Evolutionary conservation across 2,888 invertebrate genomes (phyloP), one percentile per base, ranked within the genome.

Genomic region (Drosophila borborema): DNA sequence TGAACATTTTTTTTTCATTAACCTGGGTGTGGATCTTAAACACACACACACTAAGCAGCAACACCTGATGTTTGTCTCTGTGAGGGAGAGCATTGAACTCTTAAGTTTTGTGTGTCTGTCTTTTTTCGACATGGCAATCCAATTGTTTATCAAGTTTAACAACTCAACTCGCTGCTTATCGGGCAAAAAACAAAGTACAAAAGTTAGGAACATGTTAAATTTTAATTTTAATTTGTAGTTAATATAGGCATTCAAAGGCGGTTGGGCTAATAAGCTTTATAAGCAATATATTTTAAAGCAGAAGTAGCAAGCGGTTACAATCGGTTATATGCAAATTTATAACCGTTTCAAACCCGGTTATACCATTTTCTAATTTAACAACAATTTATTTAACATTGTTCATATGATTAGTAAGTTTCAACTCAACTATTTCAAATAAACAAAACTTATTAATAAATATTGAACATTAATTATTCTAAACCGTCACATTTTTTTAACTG

Each of bases 51-150:
- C 12, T 16, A n/a, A 48, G 40, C 46, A 65, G 2, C 14, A 43
- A 34, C 64, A 72, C 72, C 63, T 64, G 62, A 72, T 46, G 53
- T 64, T 59, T 62, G 60, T 49, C 64, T 58, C 38, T 41, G n/a
- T 31, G 78, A 41, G 67, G 46, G 79, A 49, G 79, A 55, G 34
- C 75, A 68, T 68, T 79, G 79, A 79, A 72, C 79, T 64, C 41
- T 48, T 10, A 10, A 34, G 12, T 18, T 36, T 45, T 36, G 43
- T 20, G 28, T 38, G 67, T 10, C 36, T 49, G 18, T 34, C 18
- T 10, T 63, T 10, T 63, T 53, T 40, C 16, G 64, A 64, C 65
- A 45, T 31, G 28, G 5, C 38, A 66, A 66, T 34, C 12, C 31
- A 23, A 45, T 7, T 67, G 16, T 43, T 58, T 28, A 68, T 58